Conservation (phyloP, 2,888 invertebrate genomes). For the Neoascia interrupta region DNA sequence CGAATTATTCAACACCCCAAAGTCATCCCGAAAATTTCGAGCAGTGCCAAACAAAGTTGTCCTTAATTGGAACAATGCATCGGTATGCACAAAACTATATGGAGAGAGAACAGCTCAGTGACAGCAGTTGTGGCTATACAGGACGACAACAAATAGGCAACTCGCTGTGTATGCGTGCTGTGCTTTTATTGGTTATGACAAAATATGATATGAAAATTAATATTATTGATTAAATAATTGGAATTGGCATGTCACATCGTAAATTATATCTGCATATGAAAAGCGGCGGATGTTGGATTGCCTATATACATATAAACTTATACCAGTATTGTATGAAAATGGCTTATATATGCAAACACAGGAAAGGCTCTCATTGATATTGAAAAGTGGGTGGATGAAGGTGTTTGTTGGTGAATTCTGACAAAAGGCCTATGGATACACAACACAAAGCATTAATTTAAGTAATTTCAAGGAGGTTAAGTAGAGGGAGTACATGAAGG, state of each 20-base stretch:
- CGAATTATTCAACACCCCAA: neutral
- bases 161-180: slow-evolving; percentile 72
- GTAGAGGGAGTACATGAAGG: no score
- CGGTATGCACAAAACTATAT: slow-evolving; percentile 59
- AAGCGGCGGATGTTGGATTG: slow-evolving; percentile 63
- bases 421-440: neutral
- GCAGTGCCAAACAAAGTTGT: slow-evolving; percentile 40
- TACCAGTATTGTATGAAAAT: neutral
- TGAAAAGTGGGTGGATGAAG: neutral
- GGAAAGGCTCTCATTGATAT: no score
- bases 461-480: slow-evolving; percentile 25
- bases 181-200: slow-evolving; percentile 79
- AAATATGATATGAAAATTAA: slow-evolving; percentile 80
- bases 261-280: slow-evolving; percentile 73
- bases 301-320: slow-evolving; percentile 3
- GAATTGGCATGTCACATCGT: slow-evolving; percentile 77
- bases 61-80: slow-evolving; percentile 69
- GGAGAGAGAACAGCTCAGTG: slow-evolving; percentile 9
- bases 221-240: slow-evolving; percentile 80
- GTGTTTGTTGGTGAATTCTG: slow-evolving; percentile 20
- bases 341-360: no score
- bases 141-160: slow-evolving; percentile 2
- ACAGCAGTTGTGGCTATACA: slow-evolving; percentile 27
- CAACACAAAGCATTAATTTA: slow-evolving; percentile 16
- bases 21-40: neutral